phyloP scores from a whole-genome alignment of 2,797 vertebrate genomes.

The Phaenicophaeus curvirostris region DNA sequence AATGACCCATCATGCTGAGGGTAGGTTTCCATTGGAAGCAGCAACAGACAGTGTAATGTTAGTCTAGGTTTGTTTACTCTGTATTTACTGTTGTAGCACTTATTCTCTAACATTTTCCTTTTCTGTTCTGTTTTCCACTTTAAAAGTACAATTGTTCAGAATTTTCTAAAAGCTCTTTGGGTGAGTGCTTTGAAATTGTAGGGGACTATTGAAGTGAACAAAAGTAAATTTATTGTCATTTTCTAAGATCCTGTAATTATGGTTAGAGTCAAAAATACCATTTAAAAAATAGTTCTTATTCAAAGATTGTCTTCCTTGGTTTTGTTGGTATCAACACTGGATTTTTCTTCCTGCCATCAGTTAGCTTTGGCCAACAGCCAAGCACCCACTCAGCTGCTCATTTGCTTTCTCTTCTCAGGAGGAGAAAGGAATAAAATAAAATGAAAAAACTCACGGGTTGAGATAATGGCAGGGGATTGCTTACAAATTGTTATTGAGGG shows the following conservation, averaged over 20 bases:
- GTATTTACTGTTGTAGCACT: background rate
- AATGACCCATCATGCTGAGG: too few species aligned
- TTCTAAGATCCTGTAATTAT: background rate
- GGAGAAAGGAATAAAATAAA: background rate
- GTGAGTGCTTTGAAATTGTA: background rate
- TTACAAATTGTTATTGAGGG: background rate
- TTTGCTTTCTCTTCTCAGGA: background rate
- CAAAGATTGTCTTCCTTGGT: background rate
- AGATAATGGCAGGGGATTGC: background rate
- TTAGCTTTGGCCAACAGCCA: background rate
- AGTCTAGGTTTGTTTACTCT: background rate
- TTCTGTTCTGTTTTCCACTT: background rate
- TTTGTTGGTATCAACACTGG: background rate
- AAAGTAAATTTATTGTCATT: background rate
- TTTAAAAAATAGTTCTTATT: background rate
- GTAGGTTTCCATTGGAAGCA: background rate
- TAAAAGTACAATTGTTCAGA: background rate
- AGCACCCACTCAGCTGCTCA: rapidly evolving
- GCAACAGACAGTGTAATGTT: background rate
- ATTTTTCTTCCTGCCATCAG: background rate
- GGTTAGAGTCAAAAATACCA: background rate
- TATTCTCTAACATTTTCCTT: background rate
- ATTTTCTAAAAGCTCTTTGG: background rate
- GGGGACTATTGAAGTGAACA: background rate
- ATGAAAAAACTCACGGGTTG: background rate